A percentile compares a stretch with the other conserved stretches of the same genome.
These are phyloP conservation scores for Dissostichus mawsoni DNA, from an alignment of 2,113 vertebrate genomes.

Conservation along the genomic window DNA sequence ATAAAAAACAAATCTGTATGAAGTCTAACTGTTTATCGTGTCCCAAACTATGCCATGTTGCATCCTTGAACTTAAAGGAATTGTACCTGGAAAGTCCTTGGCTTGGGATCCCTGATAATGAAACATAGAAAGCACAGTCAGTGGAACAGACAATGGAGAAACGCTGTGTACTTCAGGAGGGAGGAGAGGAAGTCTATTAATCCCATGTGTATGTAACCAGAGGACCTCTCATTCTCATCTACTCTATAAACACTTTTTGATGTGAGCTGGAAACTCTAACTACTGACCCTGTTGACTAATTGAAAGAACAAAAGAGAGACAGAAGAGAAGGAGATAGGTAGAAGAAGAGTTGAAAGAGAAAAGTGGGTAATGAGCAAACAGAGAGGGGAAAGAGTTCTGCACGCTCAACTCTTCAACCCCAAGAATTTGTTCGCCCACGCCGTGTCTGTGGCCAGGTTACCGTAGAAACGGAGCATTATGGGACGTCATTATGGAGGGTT, in stretches of 20 bases:
- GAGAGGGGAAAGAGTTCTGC: slow-evolving; percentile 17
- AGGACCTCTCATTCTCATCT: neutral
- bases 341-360: neutral
- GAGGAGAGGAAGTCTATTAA: slow-evolving; percentile 13
- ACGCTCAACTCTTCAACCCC: slow-evolving; percentile 60
- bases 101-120: no score
- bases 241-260: neutral
- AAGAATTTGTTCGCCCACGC: slow-evolving; percentile 69
- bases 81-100: no score
- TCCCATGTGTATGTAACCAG: slow-evolving; percentile 6
- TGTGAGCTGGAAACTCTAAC: slow-evolving; percentile 14
- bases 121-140: neutral
- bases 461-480: slow-evolving; percentile 70
- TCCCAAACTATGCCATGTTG: no score
- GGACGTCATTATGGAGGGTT: slow-evolving; percentile 66
- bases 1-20: no score
- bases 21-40: no score
- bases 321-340: neutral
- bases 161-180: neutral
- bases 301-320: neutral
- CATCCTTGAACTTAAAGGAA: no score
- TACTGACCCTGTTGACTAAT: neutral
- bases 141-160: neutral
- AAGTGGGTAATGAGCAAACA: neutral
- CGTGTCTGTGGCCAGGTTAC: slow-evolving; percentile 77